Evolutionary conservation across 2,888 invertebrate genomes (phyloP).

Genomic region (Lamellibrachia columna): DNA sequence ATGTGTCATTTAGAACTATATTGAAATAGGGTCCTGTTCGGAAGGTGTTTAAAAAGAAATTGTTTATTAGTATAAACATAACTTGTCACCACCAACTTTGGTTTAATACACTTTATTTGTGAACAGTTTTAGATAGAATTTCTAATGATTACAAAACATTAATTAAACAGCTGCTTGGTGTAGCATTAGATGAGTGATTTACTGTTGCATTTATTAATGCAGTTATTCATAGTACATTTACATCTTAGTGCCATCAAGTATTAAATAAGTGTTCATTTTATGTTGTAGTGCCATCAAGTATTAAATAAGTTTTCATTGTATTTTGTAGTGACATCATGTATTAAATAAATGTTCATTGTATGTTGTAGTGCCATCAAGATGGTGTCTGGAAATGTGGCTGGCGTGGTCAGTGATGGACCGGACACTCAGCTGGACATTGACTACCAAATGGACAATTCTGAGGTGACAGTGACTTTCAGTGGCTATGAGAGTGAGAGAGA

Average conservation of each 20-base stretch:
- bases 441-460: conserved; percentile 41
- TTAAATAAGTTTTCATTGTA: too few species aligned
- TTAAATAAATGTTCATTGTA: too few species aligned
- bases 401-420: conserved; percentile 31
- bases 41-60: neutral
- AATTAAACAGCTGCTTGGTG: too few species aligned
- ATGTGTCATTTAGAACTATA: neutral
- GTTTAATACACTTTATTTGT: too few species aligned
- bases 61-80: too few species aligned
- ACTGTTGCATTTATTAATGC: neutral
- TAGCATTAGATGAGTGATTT: too few species aligned
- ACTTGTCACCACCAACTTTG: too few species aligned
- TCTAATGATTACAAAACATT: too few species aligned
- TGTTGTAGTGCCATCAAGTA: too few species aligned
- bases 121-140: too few species aligned
- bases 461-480: conserved; percentile 46
- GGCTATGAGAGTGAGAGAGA: conserved; percentile 47
- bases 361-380: neutral
- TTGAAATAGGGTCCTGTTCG: neutral
- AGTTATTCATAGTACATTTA: neutral
- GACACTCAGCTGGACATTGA: conserved; percentile 41
- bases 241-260: conserved; percentile 24
- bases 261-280: too few species aligned
- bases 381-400: conserved; percentile 41
- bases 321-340: too few species aligned